Evolutionary conservation across 2,888 invertebrate genomes (phyloP), one percentile per base, ranked within the genome.

Genomic region (Spialia ferax): DNA sequence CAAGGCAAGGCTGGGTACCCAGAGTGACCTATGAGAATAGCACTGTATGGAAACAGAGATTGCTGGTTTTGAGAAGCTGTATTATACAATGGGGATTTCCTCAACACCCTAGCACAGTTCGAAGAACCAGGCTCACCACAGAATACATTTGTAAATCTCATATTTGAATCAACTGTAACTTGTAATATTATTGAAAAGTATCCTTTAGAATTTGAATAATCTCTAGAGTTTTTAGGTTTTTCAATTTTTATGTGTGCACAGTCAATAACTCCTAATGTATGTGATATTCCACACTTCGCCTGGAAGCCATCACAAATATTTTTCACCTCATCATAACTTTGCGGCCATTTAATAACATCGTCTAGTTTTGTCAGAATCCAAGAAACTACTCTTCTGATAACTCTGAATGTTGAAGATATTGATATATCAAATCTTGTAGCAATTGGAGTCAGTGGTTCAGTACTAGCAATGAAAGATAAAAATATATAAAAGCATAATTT

Each of bases 81-180:
- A 63, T 79, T 78, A 64, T 83, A 87, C 23, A 88, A 70, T 15
- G 88, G 88, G 29, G 88, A 88, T 60, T 84, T 88, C 61, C 81
- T 81, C 23, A 88, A 73, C 15, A 86, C 86, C 68, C 86, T 73
- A n/a, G 81, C 69, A 74, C 84, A 79, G 69, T 81, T 86, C 45
- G 80, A 80, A 48, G 88, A 88, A 5, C 88, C 88, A 68, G 88
- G 87, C 75, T 88, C 88, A 42, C 88, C 88, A 78, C 88, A 88
- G 72, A 82, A 88, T 63, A 88, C 76, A 69, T 87, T 88, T 48
- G 86, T 88, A 71, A 88, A 88, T 50, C 77, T 79, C 71, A 88
- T 73, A 71, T 84, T 84, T 22, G 83, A 75, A 78, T 88, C 87
- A 63, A 87, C 72, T 55, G 87, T 87, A 8, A 83, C 83, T 78